Evolutionary conservation across 2,888 invertebrate genomes (phyloP), one percentile per base, ranked within the genome.

Genomic region (Pterobdella sp.): DNA sequence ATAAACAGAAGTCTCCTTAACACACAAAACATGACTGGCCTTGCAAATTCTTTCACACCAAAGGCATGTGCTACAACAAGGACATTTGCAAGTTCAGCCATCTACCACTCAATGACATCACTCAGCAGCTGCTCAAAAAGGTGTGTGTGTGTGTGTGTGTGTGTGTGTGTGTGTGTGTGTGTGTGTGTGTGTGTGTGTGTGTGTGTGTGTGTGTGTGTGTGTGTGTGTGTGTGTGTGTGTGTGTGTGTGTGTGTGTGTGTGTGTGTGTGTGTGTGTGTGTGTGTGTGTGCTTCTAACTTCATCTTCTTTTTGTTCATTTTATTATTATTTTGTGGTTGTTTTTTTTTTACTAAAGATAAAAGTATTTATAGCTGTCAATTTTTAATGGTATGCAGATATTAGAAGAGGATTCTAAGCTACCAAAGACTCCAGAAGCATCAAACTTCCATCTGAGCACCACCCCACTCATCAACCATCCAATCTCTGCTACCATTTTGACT

Each of bases 151-250:
- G 42, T 42, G 42, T 42, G 7, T 42, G 32, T 64, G 64, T 64
- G 64, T 64, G 64, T 64, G 42, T 56, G 14, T 36, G 29, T 34
- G 69, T 22, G 64, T 64, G 64, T 64, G 64, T 64, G 64, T 64
- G 64, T 64, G 64, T 64, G 64, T 64, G 64, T 64, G 64, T 64
- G 64, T 64, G 64, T 64, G 64, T 64, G 64, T 64, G 64, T 64
- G 64, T 64, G 64, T 64, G 64, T 64, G 64, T 64, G 64, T 64
- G 64, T 64, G 64, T 64, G 64, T 64, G 64, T 64, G 64, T 64
- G 64, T 64, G 64, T 64, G 64, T 64, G 64, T 64, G 64, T 64
- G 64, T 64, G 64, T 64, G 64, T 64, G 64, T 64, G 64, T 64
- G 64, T 64, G 64, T 64, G 64, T 64, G 64, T 64, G 64, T 64